phyloP scores from a whole-genome alignment of 2,113 vertebrate species.

The Aphelocoma coerulescens region DNA sequence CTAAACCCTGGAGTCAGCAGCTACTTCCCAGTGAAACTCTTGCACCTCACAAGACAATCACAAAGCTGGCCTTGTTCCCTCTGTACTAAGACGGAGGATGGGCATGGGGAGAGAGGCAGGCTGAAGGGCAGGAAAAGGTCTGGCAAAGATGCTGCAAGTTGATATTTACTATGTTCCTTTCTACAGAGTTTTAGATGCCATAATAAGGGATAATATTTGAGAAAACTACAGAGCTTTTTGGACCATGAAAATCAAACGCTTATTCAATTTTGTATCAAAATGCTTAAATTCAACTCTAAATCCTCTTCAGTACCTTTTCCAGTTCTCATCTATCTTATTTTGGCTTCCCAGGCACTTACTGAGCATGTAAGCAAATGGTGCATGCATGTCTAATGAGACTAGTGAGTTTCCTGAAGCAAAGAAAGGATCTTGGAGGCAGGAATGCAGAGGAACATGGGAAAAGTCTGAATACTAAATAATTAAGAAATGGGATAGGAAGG shows the following conservation, averaged over 20 bases:
- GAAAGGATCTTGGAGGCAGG: background rate
- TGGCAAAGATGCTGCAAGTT: fast-evolving
- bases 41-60: background rate
- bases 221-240: background rate
- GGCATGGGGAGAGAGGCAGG: fast-evolving
- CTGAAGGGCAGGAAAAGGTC: background rate
- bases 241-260: background rate
- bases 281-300: background rate
- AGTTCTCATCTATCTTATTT: background rate
- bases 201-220: background rate
- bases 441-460: background rate
- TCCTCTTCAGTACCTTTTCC: background rate
- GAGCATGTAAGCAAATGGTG: background rate
- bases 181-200: background rate
- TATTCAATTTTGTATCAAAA: background rate
- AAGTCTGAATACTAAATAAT: background rate
- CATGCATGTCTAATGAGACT: background rate
- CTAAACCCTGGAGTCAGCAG: background rate
- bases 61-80: background rate
- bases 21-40: background rate
- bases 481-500: background rate
- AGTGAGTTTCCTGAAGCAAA: background rate
- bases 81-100: background rate
- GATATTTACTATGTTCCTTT: background rate
- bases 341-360: background rate